A percentile compares a stretch with the other conserved stretches of the same genome.
Evolutionary conservation across 2,113 vertebrate species (phyloP).

Genomic region (Anarhynchus alexandrinus): DNA sequence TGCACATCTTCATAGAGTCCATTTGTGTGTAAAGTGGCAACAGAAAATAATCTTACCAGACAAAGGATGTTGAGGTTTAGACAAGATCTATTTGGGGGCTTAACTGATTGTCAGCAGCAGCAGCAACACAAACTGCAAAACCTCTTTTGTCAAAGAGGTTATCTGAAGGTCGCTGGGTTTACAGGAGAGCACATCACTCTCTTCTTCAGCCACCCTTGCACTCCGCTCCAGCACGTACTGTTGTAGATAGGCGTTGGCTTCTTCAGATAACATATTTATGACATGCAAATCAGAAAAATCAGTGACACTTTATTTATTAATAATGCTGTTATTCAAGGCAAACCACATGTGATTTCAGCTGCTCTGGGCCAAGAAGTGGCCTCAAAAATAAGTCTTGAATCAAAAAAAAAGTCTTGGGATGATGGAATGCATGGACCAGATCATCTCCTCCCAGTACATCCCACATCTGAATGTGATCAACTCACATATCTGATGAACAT

Average conservation of each 20-base stretch:
- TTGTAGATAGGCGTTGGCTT: neutral
- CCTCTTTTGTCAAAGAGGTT: neutral
- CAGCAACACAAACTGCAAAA: neutral
- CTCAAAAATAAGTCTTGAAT: neutral
- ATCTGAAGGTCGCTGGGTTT: neutral
- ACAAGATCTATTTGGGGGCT: neutral
- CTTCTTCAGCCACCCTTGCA: neutral
- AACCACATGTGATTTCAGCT: neutral
- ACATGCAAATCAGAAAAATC: neutral
- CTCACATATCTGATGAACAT: neutral
- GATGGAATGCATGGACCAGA: neutral
- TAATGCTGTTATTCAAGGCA: neutral
- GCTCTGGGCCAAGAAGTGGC: neutral
- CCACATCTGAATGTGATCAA: neutral
- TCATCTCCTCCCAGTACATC: neutral
- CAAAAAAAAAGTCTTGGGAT: neutral
- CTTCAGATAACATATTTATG: neutral
- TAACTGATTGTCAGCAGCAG: neutral
- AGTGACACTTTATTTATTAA: neutral
- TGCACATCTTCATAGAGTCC: fast-evolving
- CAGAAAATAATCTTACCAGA: neutral
- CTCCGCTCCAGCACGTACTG: fast-evolving
- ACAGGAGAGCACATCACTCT: neutral
- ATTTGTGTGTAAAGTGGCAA: neutral
- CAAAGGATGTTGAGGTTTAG: neutral